Evolutionary conservation across 2,797 vertebrate species (phyloP).

Genomic region (Danio tinwini): DNA sequence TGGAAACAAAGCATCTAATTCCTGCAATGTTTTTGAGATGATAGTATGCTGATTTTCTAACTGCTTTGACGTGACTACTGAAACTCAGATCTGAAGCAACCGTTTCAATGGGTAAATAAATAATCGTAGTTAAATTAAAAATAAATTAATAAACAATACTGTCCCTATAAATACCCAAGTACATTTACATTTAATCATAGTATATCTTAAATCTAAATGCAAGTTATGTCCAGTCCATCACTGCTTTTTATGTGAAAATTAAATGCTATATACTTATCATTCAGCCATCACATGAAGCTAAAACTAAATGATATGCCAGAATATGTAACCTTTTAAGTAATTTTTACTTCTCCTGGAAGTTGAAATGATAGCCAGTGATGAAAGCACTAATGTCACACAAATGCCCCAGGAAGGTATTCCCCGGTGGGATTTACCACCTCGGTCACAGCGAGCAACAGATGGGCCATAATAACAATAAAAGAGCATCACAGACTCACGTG

Average conservation of each 20-base stretch:
- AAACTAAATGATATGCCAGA: constrained; percentile 24
- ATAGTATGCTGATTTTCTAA: too few relatives aligned
- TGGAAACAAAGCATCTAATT: too few relatives aligned
- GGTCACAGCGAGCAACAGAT: constrained; percentile 77
- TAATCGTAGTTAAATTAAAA: too few relatives aligned
- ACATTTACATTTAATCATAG: too few relatives aligned
- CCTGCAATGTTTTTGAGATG: too few relatives aligned
- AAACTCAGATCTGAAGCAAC: too few relatives aligned
- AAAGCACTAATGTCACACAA: constrained; percentile 44
- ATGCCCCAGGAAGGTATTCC: constrained; percentile 33
- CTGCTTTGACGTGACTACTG: too few relatives aligned
- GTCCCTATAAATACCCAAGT: too few relatives aligned
- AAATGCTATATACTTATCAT: not conserved
- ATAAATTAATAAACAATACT: too few relatives aligned
- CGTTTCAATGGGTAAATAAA: not conserved
- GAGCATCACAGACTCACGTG: constrained; percentile 80
- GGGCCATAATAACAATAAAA: constrained; percentile 79
- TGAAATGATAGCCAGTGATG: constrained; percentile 4
- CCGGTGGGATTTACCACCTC: constrained; percentile 79
- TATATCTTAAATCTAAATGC: too few relatives aligned
- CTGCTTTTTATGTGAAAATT: not conserved
- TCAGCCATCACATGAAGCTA: constrained; percentile 1
- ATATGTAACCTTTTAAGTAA: constrained; percentile 10
- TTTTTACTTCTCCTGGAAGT: constrained; percentile 28
- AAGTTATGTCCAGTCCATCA: too few relatives aligned